Evolutionary conservation across 2,113 vertebrate genomes (phyloP), one percentile per base, ranked within the genome.

Genomic region (Brachyistius frenatus): DNA sequence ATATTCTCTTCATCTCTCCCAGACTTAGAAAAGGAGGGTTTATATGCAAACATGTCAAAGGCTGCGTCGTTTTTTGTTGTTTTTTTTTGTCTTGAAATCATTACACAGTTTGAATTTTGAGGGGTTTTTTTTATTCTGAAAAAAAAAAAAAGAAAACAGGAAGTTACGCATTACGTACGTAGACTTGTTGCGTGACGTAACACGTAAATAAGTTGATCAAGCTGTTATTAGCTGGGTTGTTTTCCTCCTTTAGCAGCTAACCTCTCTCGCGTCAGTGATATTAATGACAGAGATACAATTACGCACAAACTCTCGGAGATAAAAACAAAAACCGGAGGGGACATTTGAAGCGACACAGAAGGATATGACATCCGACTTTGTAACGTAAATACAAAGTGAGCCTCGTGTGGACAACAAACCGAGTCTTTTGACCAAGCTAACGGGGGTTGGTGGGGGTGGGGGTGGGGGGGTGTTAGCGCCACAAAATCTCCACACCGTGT

Each of bases 201-300:
- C 9, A 83, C 91, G 81, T 84, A 86, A 88, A 83, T 86, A 90
- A 90, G 85, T 92, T 89, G 77, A 6, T 75, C 82, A 79, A 60
- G 84, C 84, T 67, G 41, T 49, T 57, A 36, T 74, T 73, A 76
- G 49, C 49, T 62, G 33, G 83, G 54, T 81, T 92, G 85, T 93
- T 91, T 80, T 90, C 71, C 83, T 81, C 58, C 67, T 71, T 62
- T 64, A 55, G 55, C 23, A 23, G 23, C 23, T 36, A 41, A 54
- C 37, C n/a, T 63, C 37, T 62, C 7, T 52, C 53, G 3, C 30
- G 23, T 47, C 8, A 0, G 23, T 33, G 9, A 41, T 10, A 55
- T 53, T 32, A 63, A 73, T 67, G 71, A 47, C 73, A 53, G 15
- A 4, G 14, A 3, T 35, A 2, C 8, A 36, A 52, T 52, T 33